Evolutionary conservation across 2,888 invertebrate genomes (phyloP).

Genomic region (Scrobipalpa atriplicella): DNA sequence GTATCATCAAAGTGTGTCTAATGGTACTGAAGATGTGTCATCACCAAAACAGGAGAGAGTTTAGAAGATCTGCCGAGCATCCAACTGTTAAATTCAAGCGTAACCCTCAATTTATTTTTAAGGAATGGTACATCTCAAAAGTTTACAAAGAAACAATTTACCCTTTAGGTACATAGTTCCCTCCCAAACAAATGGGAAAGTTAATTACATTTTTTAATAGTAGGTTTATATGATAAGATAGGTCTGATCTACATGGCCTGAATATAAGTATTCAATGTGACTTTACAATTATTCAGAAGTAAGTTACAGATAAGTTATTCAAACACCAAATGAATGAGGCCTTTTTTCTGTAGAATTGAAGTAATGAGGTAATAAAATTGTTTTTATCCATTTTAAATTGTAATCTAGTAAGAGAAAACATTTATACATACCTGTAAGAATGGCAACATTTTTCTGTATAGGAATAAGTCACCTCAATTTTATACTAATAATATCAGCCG

Average conservation of each 20-base stretch:
- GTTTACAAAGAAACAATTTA: conserved; percentile 66
- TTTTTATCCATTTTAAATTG: conserved; percentile 33
- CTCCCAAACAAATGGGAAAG: neutral
- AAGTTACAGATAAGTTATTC: conserved; percentile 39
- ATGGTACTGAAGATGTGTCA: conserved; percentile 77
- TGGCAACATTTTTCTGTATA: conserved; percentile 19
- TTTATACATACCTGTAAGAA: conserved; percentile 17
- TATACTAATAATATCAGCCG: neutral
- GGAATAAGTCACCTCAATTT: conserved; percentile 16
- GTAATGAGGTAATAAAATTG: conserved; percentile 32
- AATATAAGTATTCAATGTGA: conserved; percentile 29
- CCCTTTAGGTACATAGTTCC: conserved; percentile 13
- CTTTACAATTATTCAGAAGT: conserved; percentile 36
- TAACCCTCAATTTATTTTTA: conserved; percentile 70
- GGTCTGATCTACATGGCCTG: conserved; percentile 12
- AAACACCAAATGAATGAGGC: conserved; percentile 70
- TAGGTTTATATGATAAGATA: conserved; percentile 9
- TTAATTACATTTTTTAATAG: conserved; percentile 1
- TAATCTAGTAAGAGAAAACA: conserved; percentile 30
- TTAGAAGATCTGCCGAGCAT: conserved; percentile 43
- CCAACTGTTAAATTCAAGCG: conserved; percentile 45
- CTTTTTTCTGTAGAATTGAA: conserved; percentile 53
- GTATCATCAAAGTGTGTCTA: conserved; percentile 83
- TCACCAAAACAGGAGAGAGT: conserved; percentile 76
- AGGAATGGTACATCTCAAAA: conserved; percentile 76